phyloP scores from a whole-genome alignment of 2,888 invertebrate species.

The Embidobia sp. region DNA sequence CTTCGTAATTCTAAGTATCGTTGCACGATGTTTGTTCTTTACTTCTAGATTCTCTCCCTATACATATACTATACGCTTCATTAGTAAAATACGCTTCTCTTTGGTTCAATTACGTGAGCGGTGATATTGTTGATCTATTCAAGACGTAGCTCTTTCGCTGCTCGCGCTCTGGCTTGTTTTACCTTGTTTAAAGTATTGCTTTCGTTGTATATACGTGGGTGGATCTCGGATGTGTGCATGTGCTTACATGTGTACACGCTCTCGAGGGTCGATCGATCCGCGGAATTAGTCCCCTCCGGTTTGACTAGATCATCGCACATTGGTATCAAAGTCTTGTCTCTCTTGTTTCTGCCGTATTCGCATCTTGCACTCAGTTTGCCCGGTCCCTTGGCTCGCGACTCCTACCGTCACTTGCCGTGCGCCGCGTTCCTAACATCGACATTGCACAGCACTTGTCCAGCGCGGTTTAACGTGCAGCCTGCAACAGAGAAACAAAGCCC shows the following conservation, averaged over 20 bases:
- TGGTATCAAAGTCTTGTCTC: conserved; percentile 67
- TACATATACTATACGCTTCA: conserved; percentile 42
- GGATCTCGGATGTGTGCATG: conserved; percentile 68
- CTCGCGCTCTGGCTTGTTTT: conserved; percentile 61
- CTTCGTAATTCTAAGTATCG: conserved; percentile 69
- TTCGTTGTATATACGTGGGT: conserved; percentile 80
- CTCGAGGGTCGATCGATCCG: conserved; percentile 36
- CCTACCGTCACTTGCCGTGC: conserved; percentile 22
- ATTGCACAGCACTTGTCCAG: conserved; percentile 18
- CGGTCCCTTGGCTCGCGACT: conserved; percentile 44
- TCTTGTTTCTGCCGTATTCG: conserved; percentile 56
- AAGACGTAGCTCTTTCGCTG: conserved; percentile 31
- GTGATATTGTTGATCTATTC: conserved; percentile 56
- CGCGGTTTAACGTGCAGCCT: conserved; percentile 15
- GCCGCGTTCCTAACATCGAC: conserved; percentile 26
- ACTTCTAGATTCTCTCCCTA: conserved; percentile 47
- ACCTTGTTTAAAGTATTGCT: conserved; percentile 81
- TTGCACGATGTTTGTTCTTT: conserved; percentile 69
- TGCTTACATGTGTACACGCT: conserved; percentile 39
- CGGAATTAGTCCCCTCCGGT: conserved; percentile 33
- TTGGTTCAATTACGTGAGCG: conserved; percentile 57
- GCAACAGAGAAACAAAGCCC: conserved; percentile 5
- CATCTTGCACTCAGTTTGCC: conserved; percentile 50
- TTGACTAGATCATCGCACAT: conserved; percentile 57
- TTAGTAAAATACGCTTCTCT: conserved; percentile 62